phyloP scores from a whole-genome alignment of 2,113 vertebrate species.

The Thunnus maccoyii region DNA sequence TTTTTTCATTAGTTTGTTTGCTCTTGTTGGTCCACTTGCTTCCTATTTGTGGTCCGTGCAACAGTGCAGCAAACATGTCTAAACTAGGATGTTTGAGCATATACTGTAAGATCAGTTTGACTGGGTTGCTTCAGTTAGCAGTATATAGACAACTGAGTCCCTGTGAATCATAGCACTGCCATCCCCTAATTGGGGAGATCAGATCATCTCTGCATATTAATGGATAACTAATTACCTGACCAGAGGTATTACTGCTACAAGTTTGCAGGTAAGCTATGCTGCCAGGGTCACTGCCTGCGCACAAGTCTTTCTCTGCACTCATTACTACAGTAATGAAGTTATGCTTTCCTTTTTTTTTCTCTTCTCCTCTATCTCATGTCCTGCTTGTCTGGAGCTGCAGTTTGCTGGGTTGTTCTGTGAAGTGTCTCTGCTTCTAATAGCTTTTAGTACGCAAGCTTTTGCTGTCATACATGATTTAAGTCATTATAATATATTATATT shows the following conservation, averaged over 20 bases:
- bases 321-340: conserved; percentile 79
- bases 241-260: conserved; percentile 76
- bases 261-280: conserved; percentile 76
- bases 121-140: conserved; percentile 23
- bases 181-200: conserved; percentile 73
- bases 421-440: conserved; percentile 47
- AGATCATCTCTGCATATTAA: conserved; percentile 80
- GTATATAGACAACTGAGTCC: conserved; percentile 35
- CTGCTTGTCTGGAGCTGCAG: conserved; percentile 50
- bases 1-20: not conserved
- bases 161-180: conserved; percentile 60
- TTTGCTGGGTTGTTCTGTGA: conserved; percentile 40
- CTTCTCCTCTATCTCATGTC: conserved; percentile 39
- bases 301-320: conserved; percentile 69
- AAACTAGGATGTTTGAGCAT: not conserved
- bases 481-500: not conserved
- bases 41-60: not conserved
- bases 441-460: conserved; percentile 24
- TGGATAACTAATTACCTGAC: conserved; percentile 83
- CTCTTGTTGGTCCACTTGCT: not conserved
- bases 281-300: conserved; percentile 70
- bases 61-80: not conserved
- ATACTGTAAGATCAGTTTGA: not conserved
- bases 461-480: conserved; percentile 19
- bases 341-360: conserved; percentile 49